Base-by-base conservation (phyloP, 2,888 invertebrate species). In the Protonemura montana region DNA sequence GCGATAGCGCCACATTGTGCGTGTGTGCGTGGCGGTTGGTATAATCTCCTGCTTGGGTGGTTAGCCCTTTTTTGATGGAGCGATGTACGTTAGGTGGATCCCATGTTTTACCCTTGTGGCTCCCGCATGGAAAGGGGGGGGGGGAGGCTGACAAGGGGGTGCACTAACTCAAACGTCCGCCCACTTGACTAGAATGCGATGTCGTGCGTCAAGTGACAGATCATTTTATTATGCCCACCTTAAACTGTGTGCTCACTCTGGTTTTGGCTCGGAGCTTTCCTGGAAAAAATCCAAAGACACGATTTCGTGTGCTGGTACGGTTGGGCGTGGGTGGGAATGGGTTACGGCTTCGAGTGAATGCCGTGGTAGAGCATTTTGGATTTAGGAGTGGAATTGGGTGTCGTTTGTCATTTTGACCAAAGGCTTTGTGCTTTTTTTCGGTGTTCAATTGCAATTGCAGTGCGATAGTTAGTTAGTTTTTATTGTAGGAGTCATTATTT, bases 161-260 rank as follows among this genome's bases (percentile, higher is more conserved):
- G 59, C 59, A 59, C 59, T 59, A 59, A 59, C 59, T 59, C 59
- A 59, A 59, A 3, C 21, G 59, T 59, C 59, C 59, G 13, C 59
- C 59, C 59, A 59, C 59, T 59, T 59, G 59, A 59, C 59, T 59
- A 59, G 59, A 10, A 21, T 21, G 2, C 13, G 59, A 10, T 13
- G 59, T 59, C 59, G 59, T 21, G 3, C 21, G 59, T 59, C 59
- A 21, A 59, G 59, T 59, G 59, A 59, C 59, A 59, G 59, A 59
- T 59, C 59, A 59, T 59, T 59, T 59, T 59, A 59, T 59, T 59
- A 59, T 59, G 35, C 35, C 35, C 35, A 59, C 59, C 59, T 59
- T 21, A 59, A 13, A 59, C 16, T 1, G 59, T 2, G 59, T 21
- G 3, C 59, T 21, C 59, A 21, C 21, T 10, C 59, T 10, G 59